phyloP scores from a whole-genome alignment of 2,797 vertebrate genomes.

The Adelosebastes latens region DNA sequence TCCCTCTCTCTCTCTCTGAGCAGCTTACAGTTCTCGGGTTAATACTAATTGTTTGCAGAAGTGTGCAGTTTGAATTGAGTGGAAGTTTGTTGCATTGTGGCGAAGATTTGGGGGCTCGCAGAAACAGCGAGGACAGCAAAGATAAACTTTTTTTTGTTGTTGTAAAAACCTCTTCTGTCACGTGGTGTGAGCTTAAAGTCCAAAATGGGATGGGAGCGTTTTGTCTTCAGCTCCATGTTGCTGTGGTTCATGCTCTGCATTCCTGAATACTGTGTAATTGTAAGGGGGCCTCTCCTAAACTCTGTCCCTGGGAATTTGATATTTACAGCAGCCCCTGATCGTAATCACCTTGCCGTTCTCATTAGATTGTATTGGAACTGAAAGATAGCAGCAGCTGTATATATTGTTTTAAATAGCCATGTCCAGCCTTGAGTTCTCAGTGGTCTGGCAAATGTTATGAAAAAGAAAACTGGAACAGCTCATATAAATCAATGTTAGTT shows the following conservation, averaged over 20 bases:
- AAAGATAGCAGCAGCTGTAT: constrained; percentile 79
- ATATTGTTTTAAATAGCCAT: constrained; percentile 55
- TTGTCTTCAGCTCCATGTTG: constrained; percentile 59
- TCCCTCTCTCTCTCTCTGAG: constrained; percentile 44
- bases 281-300: constrained; percentile 86
- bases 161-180: constrained; percentile 35
- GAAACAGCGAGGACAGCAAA: constrained; percentile 39
- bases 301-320: constrained; percentile 87
- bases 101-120: constrained; percentile 44
- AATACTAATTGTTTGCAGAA: constrained; percentile 89
- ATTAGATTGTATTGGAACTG: constrained; percentile 72
- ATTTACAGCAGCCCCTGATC: constrained; percentile 84
- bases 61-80: constrained; percentile 75
- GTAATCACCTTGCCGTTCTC: constrained; percentile 75
- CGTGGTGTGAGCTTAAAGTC: constrained; percentile 28
- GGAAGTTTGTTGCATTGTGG: constrained; percentile 57
- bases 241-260: constrained; percentile 79
- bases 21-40: constrained; percentile 79
- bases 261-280: constrained; percentile 90
- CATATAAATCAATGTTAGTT: background rate
- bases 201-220: constrained; percentile 50
- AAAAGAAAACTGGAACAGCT: constrained; percentile 1
- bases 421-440: constrained; percentile 37
- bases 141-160: constrained; percentile 46
- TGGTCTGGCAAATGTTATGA: constrained; percentile 47